Evolutionary conservation across 2,888 invertebrate species (phyloP).

Genomic region (Cantharis rufa): DNA sequence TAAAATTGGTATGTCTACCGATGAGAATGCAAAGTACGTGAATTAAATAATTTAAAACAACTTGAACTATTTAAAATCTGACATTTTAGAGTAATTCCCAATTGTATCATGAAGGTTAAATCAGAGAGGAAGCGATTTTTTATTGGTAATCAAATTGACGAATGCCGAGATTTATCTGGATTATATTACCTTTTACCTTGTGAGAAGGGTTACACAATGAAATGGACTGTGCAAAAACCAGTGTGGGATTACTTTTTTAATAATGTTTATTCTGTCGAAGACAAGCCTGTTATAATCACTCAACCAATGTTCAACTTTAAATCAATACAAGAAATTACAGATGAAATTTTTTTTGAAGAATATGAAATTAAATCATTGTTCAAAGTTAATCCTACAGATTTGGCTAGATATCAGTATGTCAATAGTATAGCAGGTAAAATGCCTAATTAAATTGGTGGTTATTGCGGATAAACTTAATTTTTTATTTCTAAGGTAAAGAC

Average conservation of each 20-base stretch:
- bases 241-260: conserved; percentile 96
- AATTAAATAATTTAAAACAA: background rate
- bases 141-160: conserved; percentile 92
- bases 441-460: background rate
- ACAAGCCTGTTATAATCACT: conserved; percentile 83
- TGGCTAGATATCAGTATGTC: conserved; percentile 73
- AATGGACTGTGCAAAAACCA: conserved; percentile 95
- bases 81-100: conserved; percentile 73
- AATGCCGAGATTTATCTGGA: conserved; percentile 94
- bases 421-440: conserved; percentile 32
- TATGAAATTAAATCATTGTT: conserved; percentile 86
- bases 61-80: background rate
- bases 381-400: conserved; percentile 78
- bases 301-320: conserved; percentile 94
- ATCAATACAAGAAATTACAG: conserved; percentile 89
- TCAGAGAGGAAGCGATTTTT: conserved; percentile 93
- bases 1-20: conserved; percentile 81
- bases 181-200: conserved; percentile 92
- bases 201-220: conserved; percentile 92
- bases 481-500: conserved; percentile 27
- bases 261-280: conserved; percentile 78
- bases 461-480: background rate
- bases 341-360: conserved; percentile 97
- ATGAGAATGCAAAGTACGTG: conserved; percentile 66
- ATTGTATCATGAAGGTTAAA: conserved; percentile 98